Evolutionary conservation across 2,797 vertebrate genomes (phyloP), one percentile per base, ranked within the genome.

Genomic region (Megalops cyprinoides): DNA sequence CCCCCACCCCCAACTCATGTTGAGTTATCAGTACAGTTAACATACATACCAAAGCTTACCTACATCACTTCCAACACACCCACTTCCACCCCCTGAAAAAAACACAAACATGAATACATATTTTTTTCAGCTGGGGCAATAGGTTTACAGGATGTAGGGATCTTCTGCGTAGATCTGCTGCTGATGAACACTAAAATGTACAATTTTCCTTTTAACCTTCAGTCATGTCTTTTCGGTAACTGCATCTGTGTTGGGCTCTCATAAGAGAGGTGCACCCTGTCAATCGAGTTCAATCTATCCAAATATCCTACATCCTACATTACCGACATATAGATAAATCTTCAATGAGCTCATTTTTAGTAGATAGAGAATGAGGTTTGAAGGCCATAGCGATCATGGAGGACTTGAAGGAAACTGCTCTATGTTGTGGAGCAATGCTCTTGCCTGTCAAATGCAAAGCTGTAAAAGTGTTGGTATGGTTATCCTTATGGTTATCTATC

Each of bases 151-250:
- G 31, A 28, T 23, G 20, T 25, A 55, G 51, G 49, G 12, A 20
- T 55, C 42, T 42, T 15, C 51, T 58, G 10, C 53, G 23, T 65
- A 62, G 18, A 39, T 58, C 78, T 79, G 39, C 78, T 74, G 78
- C 49, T 79, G 42, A 60, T 62, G 37, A 56, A 46, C 28, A 14
- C 53, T 79, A 79, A 78, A 79, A 67, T 74, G 67, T 74, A 58
- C 39, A 18, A 25, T 42, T 34, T 31, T 51, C 4, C n/a, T 14
- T 55, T 67, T 18, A 67, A 67, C 37, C 20, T 14, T 67, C 15
- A 67, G 37, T 12, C 62, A 10, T 20, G 28, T 62, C 58, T 28
- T 14, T 8, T 4, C n/a, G n/a, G n/a, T n/a, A n/a, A n/a, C n/a
- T n/a, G 46, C 46, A 10, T 48, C 46, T 48, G 46, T 48, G 46